phyloP scores from a whole-genome alignment of 1,140 invertebrate species.

The Pogonus chalceus region DNA sequence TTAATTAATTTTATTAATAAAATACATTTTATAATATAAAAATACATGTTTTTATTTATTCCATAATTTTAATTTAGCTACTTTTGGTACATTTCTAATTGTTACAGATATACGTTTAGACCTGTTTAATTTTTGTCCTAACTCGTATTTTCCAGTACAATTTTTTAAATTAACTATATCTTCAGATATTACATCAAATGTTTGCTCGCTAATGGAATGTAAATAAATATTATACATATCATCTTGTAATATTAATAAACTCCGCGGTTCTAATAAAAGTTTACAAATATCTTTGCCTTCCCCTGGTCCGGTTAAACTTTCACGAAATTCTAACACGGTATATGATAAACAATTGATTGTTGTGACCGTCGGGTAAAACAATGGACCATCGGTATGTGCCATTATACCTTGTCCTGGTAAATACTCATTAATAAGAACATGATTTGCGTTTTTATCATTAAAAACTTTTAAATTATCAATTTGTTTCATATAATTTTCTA shows the following conservation, averaged over 20 bases:
- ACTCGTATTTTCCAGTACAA: conserved; percentile 43
- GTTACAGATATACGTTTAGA: conserved; percentile 80
- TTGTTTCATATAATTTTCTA: conserved; percentile 62
- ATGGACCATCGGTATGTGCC: conserved; percentile 88
- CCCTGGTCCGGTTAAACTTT: conserved; percentile 33
- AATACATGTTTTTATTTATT: too few species aligned
- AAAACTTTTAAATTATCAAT: conserved; percentile 65
- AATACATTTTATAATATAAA: too few species aligned
- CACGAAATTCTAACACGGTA: conserved; percentile 77
- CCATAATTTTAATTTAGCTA: conserved; percentile 60
- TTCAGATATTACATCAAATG: conserved; percentile 57
- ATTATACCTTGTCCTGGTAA: conserved; percentile 85
- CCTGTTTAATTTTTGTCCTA: conserved; percentile 48
- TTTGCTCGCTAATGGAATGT: conserved; percentile 77
- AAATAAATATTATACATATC: conserved; percentile 76
- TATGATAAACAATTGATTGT: conserved; percentile 89
- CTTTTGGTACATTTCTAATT: conserved; percentile 87
- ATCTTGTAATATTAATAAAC: conserved; percentile 76
- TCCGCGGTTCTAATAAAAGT: conserved; percentile 76
- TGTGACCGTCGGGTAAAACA: conserved; percentile 87
- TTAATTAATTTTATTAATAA: not conserved
- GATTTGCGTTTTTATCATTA: conserved; percentile 73
- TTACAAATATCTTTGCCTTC: conserved; percentile 43
- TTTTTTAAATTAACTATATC: conserved; percentile 56
- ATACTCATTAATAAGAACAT: conserved; percentile 96